Evolutionary conservation across 2,888 invertebrate species (phyloP), one percentile per base, ranked within the genome.

Genomic region (Harpalus rufipes): DNA sequence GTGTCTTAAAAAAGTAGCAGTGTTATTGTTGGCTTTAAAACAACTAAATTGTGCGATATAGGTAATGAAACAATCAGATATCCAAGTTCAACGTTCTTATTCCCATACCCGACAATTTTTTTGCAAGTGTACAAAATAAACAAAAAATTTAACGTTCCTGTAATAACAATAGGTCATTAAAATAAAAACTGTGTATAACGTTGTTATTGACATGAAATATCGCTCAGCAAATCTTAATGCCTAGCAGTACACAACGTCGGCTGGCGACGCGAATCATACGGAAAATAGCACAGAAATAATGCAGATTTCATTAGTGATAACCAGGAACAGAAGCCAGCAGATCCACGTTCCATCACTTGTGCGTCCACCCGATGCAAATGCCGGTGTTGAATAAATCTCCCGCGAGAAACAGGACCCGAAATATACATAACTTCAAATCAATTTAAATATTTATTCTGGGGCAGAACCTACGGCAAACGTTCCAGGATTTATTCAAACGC

Each of bases 351-450:
- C 51, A 74, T 68, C 51, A 74, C 74, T 44, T 14, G 44, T 1
- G 18, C 74, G 65, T 32, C n/a, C n/a, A 41, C 7, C 32, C 41
- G 76, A 61, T 61, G 76, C 83, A 83, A 83, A 76, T 61, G 61
- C 44, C 74, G 61, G 83, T 76, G 83, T 84, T 84, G 84, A 84
- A 84, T 84, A 84, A 84, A 84, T 84, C 78, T 84, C 65, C 39
- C 25, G 63, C 61, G 78, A 84, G 78, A 74, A 51, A 83, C 25
- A 51, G 65, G 51, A 51, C 41, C 78, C 82, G 44, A 84, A 84
- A 84, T 84, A 84, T 84, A 84, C 84, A 84, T 84, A 84, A 78
- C 84, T 84, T 84, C 63, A 84, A 84, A 84, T 84, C 84, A 84
- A 84, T 84, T 84, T 84, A 78, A 84, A 84, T 84, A 84, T 84